Evolutionary conservation across 2,888 invertebrate species (phyloP), one percentile per base, ranked within the genome.

Genomic region (Rhingia campestris): DNA sequence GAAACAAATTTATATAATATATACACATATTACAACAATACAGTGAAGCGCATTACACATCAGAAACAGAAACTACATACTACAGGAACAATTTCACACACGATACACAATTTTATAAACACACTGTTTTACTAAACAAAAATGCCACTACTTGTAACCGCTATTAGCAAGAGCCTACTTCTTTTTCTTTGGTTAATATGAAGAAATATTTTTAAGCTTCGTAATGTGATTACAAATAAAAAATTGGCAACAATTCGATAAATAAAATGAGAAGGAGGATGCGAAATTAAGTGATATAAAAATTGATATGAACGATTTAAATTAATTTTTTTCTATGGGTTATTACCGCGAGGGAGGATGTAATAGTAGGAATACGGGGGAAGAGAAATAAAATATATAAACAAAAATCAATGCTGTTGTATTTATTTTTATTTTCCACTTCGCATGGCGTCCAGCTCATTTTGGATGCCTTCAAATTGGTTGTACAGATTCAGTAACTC

Each of bases 401-500:
- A 66, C n/a, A 70, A 64, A n/a, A 49, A 64, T 39, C 12, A 45
- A 63, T 12, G 67, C 33, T 49, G 12, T 73, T 67, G 14, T 39
- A 12, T 30, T 39, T 1, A 35, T 14, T 43, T 35, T 76, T 85
- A 85, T 79, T 81, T 85, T 4, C 35, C 22, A 53, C 79, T 87
- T 58, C 87, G 79, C 80, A 91, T 88, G 14, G 90, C 89, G 75
- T 91, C 91, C 41, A 91, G 84, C 66, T 91, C 91, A 6, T 88
- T 88, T 88, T 94, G 93, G 59, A 94, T 92, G 64, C 89, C 89
- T 87, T 94, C 93, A 66, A 94, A 90, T 51, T 92, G 92, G 86
- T 92, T 92, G 87, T 93, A 94, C 14, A 94, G 88, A 54, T 92
- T 90, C 63, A 91, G 86, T 14, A 94, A 86, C 86, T 93, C 92